Conservation (phyloP, 2,888 invertebrate genomes). For the Hypolimnas misippus region DNA sequence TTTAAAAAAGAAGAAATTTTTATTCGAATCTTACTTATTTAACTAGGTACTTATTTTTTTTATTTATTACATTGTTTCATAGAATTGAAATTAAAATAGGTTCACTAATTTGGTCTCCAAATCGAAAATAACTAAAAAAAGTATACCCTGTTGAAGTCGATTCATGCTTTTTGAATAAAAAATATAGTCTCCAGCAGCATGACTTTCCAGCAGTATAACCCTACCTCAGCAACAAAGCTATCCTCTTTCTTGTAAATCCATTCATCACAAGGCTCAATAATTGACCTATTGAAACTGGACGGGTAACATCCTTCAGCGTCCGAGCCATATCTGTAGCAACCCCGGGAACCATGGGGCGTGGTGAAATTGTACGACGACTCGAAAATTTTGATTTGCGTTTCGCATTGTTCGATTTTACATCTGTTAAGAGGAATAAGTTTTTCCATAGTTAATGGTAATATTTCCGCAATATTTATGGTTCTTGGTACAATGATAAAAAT, state of each 20-base stretch:
- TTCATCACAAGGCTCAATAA: constrained; percentile 44
- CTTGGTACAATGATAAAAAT: too few relatives aligned
- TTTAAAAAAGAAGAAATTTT: too few relatives aligned
- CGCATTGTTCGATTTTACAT: constrained; percentile 49
- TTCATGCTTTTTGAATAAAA: too few relatives aligned
- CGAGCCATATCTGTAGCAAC: constrained; percentile 46
- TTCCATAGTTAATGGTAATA: background rate
- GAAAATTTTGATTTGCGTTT: constrained; percentile 37
- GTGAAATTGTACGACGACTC: constrained; percentile 45
- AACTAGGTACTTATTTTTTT: too few relatives aligned
- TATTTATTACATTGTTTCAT: too few relatives aligned
- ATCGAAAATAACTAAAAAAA: too few relatives aligned
- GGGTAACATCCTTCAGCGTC: constrained; percentile 42
- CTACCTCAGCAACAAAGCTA: constrained; percentile 52
- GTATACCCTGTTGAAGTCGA: too few relatives aligned
- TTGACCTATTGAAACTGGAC: constrained; percentile 42
- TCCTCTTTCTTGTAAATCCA: constrained; percentile 49
- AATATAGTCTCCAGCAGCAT: too few relatives aligned
- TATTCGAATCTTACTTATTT: too few relatives aligned
- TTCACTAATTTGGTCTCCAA: too few relatives aligned
- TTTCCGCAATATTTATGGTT: background rate
- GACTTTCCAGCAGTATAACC: constrained; percentile 1
- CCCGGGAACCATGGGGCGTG: constrained; percentile 42
- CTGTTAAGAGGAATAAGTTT: constrained; percentile 33
- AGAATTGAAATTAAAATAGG: too few relatives aligned